Percentiles rank a stretch among this genome's conserved stretches.
phyloP scores from a whole-genome alignment of 2,113 vertebrate species.

The Ailuropoda melanoleuca region DNA sequence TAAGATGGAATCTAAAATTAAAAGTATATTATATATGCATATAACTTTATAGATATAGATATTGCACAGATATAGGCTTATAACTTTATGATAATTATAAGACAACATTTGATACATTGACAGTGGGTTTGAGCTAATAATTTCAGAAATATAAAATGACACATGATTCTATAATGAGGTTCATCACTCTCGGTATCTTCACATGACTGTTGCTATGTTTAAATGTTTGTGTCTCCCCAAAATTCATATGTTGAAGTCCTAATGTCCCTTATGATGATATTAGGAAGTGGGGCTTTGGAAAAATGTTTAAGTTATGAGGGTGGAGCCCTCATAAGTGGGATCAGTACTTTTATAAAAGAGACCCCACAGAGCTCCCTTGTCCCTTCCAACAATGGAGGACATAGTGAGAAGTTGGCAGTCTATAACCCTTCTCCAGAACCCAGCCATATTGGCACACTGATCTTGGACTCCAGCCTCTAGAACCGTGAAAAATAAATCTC shows the following conservation, averaged over 20 bases:
- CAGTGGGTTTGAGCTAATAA: not conserved
- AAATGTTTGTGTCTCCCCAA: not conserved
- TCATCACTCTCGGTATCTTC: not conserved
- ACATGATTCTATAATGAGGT: not conserved
- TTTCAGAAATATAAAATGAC: conserved; percentile 20
- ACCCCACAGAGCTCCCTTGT: not conserved
- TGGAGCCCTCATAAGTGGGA: not conserved
- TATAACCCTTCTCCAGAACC: not conserved
- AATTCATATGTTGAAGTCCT: not conserved
- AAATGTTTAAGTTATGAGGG: not conserved
- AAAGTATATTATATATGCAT: not conserved
- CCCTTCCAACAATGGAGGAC: not conserved
- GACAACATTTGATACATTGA: not conserved
- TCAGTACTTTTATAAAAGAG: not conserved
- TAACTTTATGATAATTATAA: not conserved
- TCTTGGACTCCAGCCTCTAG: not conserved
- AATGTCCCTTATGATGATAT: not conserved
- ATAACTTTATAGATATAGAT: no score
- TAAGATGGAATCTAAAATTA: not conserved
- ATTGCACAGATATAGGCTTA: no score
- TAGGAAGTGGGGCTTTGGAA: not conserved
- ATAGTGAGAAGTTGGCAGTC: not conserved
- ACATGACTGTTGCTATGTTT: not conserved
- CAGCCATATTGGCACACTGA: not conserved
- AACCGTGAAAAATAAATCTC: not conserved